These are phyloP conservation scores for Scaptomyza reducta DNA, from an alignment of 2,888 invertebrate species.

Conservation along the genomic window DNA sequence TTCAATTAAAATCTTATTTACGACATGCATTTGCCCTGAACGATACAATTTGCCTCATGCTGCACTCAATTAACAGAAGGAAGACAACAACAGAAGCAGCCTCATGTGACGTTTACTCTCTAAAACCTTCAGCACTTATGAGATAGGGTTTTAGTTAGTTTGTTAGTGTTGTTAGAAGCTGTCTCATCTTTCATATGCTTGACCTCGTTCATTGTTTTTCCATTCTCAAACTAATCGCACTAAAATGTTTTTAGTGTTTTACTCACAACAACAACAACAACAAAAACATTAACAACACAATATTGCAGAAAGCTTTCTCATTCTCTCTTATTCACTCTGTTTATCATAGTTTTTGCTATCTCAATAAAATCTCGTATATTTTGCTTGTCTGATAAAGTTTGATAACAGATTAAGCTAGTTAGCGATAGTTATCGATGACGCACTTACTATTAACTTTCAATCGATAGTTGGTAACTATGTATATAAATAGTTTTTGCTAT, in stretches of 20 bases:
- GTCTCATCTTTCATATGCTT: slow-evolving; percentile 1
- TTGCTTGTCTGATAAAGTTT: slow-evolving; percentile 21
- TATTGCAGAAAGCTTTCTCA: not conserved
- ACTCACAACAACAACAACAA: slow-evolving; percentile 27
- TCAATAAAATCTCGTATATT: not conserved
- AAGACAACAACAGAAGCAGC: too few relatives aligned
- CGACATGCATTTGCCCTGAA: slow-evolving; percentile 40
- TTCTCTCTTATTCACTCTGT: not conserved
- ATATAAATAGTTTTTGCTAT: too few relatives aligned
- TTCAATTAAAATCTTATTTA: slow-evolving; percentile 73
- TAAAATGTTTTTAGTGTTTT: slow-evolving; percentile 69
- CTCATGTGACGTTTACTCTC: too few relatives aligned
- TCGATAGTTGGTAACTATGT: too few relatives aligned
- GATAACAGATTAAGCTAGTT: not conserved
- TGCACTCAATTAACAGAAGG: too few relatives aligned
- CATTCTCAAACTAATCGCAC: slow-evolving; percentile 45
- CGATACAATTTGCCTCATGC: too few relatives aligned
- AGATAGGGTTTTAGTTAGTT: not conserved
- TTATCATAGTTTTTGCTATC: slow-evolving; percentile 24
- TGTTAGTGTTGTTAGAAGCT: not conserved
- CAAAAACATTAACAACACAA: not conserved
- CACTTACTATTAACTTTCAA: too few relatives aligned
- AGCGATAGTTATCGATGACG: slow-evolving; percentile 24
- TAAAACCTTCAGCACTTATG: too few relatives aligned
- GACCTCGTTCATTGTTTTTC: slow-evolving; percentile 3